Conservation (phyloP, 1,140 invertebrate genomes). For the Heterodera carotae region DNA sequence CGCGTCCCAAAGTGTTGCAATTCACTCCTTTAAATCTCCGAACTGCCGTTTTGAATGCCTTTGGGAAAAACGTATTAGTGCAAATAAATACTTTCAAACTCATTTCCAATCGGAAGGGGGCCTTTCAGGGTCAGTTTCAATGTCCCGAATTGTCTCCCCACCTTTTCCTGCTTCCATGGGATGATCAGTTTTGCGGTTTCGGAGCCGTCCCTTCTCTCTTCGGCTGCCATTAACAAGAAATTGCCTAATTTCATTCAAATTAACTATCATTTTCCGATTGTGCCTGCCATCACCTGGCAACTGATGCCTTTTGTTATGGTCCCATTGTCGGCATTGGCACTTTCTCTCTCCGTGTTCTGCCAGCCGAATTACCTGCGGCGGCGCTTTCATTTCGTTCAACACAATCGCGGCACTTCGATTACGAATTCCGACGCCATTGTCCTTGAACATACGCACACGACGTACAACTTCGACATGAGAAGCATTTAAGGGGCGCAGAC, state of each 20-base stretch:
- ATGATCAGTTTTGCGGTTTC: slow-evolving; percentile 53
- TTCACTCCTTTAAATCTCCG: slow-evolving; percentile 59
- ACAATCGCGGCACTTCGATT: neutral
- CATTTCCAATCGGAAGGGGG: slow-evolving; percentile 9
- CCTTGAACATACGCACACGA: slow-evolving; percentile 36
- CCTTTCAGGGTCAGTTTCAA: too few relatives aligned
- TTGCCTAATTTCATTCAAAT: slow-evolving; percentile 32
- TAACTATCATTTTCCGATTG: slow-evolving; percentile 26
- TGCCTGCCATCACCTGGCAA: neutral
- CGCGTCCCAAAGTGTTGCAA: slow-evolving; percentile 61
- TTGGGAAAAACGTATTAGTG: slow-evolving; percentile 30
- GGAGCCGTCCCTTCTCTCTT: slow-evolving; percentile 37
- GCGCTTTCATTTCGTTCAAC: slow-evolving; percentile 19
- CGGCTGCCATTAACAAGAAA: slow-evolving; percentile 54
- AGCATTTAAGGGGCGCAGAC: slow-evolving; percentile 41
- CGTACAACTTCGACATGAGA: slow-evolving; percentile 36
- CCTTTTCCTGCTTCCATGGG: slow-evolving; percentile 60
- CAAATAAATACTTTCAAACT: neutral
- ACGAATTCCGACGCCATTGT: neutral
- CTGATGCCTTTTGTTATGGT: neutral
- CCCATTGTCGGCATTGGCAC: slow-evolving; percentile 45
- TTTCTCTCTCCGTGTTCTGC: slow-evolving; percentile 40
- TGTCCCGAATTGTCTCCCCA: slow-evolving; percentile 17
- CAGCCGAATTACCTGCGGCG: slow-evolving; percentile 21
- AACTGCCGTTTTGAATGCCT: slow-evolving; percentile 64